Conservation (phyloP, 2,888 invertebrate genomes). For the Spicauda simplicius region DNA sequence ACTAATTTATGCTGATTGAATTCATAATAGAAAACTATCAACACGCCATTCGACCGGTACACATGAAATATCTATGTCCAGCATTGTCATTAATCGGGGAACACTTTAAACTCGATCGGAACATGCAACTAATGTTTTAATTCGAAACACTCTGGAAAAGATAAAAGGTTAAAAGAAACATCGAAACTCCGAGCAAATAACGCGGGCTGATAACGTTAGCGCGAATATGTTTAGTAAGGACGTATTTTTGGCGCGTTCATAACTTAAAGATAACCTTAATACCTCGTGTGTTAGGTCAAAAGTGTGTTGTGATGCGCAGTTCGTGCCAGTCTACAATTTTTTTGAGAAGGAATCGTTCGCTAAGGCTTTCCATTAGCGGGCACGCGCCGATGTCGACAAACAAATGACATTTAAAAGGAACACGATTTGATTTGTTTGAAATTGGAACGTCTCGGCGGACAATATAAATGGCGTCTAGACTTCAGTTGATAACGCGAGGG, state of each 20-base stretch:
- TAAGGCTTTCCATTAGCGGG: slow-evolving; percentile 80
- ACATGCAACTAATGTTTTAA: slow-evolving; percentile 76
- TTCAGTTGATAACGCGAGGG: slow-evolving; percentile 57
- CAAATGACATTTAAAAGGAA: slow-evolving; percentile 79
- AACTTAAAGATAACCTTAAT: slow-evolving; percentile 49
- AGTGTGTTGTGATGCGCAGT: slow-evolving; percentile 37
- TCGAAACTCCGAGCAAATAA: slow-evolving; percentile 72
- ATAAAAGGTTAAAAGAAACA: slow-evolving; percentile 74
- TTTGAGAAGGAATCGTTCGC: slow-evolving; percentile 66
- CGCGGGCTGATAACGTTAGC: slow-evolving; percentile 71
- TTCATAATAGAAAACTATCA: slow-evolving; percentile 81
- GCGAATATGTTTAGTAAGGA: slow-evolving; percentile 54
- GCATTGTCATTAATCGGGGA: slow-evolving; percentile 56
- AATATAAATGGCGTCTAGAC: slow-evolving; percentile 79
- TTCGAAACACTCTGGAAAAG: slow-evolving; percentile 70
- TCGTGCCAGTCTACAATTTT: slow-evolving; percentile 64
- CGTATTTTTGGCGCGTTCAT: slow-evolving; percentile 45
- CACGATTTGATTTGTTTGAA: slow-evolving; percentile 75
- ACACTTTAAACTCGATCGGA: slow-evolving; percentile 70
- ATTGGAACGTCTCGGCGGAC: slow-evolving; percentile 68
- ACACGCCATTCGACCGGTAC: slow-evolving; percentile 58
- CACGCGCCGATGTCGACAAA: slow-evolving; percentile 78
- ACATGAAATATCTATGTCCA: slow-evolving; percentile 52
- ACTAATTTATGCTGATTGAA: slow-evolving; percentile 83
- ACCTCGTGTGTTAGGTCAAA: slow-evolving; percentile 37